phyloP scores from a whole-genome alignment of 2,888 invertebrate genomes.

The Cheilosia vernalis region DNA sequence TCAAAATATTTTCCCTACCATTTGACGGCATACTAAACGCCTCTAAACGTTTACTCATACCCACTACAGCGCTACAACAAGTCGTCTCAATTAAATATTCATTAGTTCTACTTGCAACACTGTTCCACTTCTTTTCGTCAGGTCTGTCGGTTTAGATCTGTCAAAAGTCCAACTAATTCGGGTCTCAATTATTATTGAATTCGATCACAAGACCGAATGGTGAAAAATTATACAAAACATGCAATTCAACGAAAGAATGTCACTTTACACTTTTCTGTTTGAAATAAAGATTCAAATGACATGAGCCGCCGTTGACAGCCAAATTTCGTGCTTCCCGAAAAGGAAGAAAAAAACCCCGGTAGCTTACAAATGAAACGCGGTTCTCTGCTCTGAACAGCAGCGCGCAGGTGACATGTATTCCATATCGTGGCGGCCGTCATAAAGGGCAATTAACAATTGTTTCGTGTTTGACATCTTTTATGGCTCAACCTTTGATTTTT shows the following conservation, averaged over 20 bases:
- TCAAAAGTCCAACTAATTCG: slow-evolving; percentile 62
- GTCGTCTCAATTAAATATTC: slow-evolving; percentile 65
- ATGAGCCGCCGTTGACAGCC: slow-evolving; percentile 48
- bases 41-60: slow-evolving; percentile 11
- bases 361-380: slow-evolving; percentile 33
- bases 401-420: slow-evolving; percentile 16
- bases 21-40: slow-evolving; percentile 28
- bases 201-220: slow-evolving; percentile 41
- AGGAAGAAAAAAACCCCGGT: slow-evolving; percentile 31
- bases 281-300: slow-evolving; percentile 55
- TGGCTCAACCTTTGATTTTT: slow-evolving; percentile 58
- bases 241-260: slow-evolving; percentile 21
- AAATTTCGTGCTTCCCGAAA: slow-evolving; percentile 34
- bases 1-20: slow-evolving; percentile 49
- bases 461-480: slow-evolving; percentile 66
- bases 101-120: slow-evolving; percentile 39
- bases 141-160: slow-evolving; percentile 7
- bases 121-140: slow-evolving; percentile 37
- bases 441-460: slow-evolving; percentile 66
- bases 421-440: slow-evolving; percentile 37
- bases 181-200: slow-evolving; percentile 43
- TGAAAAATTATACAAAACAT: slow-evolving; percentile 65
- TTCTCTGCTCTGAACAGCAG: background rate
- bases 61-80: slow-evolving; percentile 28
- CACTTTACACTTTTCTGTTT: slow-evolving; percentile 4